Conservation (phyloP, 2,888 invertebrate species). For the Hemithea aestivaria region DNA sequence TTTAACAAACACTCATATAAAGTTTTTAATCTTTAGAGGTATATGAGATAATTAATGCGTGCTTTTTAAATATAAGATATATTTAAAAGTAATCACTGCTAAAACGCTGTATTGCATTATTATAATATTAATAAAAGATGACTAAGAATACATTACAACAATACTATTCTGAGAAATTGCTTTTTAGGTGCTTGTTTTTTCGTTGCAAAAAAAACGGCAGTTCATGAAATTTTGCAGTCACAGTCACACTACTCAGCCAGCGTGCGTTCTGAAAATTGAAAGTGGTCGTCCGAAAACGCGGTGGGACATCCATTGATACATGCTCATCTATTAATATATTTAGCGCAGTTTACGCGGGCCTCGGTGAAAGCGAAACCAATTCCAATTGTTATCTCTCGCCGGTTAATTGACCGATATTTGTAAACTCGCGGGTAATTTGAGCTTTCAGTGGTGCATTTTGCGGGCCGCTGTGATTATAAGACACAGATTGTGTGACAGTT, state of each 20-base stretch:
- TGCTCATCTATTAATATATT: slow-evolving; percentile 75
- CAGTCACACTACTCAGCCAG: slow-evolving; percentile 27
- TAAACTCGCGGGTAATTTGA: slow-evolving; percentile 55
- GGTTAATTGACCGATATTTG: slow-evolving; percentile 76
- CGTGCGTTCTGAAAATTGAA: slow-evolving; percentile 60
- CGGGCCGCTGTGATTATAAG: not conserved
- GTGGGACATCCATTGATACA: slow-evolving; percentile 67
- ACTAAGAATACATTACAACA: no score
- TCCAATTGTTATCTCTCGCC: slow-evolving; percentile 70
- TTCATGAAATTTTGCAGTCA: slow-evolving; percentile 22
- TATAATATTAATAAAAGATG: no score
- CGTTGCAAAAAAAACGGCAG: no score
- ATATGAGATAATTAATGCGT: no score
- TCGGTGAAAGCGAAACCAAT: slow-evolving; percentile 69
- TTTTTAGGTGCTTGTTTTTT: no score
- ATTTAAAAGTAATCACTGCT: no score
- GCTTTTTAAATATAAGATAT: no score
- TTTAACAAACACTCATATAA: no score
- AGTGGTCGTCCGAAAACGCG: slow-evolving; percentile 60
- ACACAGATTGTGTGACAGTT: no score
- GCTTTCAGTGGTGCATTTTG: slow-evolving; percentile 31
- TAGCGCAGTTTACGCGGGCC: slow-evolving; percentile 58
- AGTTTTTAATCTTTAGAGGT: no score
- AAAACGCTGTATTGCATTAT: no score
- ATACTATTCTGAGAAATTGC: no score